Evolutionary conservation across 2,888 invertebrate species (phyloP).

Genomic region (Drosophila phalerata): DNA sequence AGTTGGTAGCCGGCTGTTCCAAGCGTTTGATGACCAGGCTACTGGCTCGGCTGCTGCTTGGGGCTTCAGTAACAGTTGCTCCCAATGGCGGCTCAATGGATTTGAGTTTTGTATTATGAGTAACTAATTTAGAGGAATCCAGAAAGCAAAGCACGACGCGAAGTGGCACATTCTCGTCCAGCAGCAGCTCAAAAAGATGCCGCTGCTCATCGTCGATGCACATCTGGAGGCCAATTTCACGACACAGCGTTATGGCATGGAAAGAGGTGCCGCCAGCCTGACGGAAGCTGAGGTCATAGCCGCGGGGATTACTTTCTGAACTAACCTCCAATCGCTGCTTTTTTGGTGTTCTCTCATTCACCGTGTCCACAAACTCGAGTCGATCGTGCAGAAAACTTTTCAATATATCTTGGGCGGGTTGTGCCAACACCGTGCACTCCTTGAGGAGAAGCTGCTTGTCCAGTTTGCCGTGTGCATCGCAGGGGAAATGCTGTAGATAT

Average conservation of each 20-base stretch:
- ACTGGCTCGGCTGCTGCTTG: not conserved
- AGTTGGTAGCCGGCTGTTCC: slow-evolving; percentile 37
- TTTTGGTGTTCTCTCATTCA: slow-evolving; percentile 14
- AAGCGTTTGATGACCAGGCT: slow-evolving; percentile 58
- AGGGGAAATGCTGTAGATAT: slow-evolving; percentile 87
- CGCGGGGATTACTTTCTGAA: not conserved
- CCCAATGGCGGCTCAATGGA: slow-evolving; percentile 31
- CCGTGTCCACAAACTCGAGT: slow-evolving; percentile 53
- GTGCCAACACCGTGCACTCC: slow-evolving; percentile 56
- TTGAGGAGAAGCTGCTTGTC: slow-evolving; percentile 59
- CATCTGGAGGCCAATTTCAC: slow-evolving; percentile 72
- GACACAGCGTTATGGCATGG: slow-evolving; percentile 79
- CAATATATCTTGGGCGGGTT: slow-evolving; percentile 85
- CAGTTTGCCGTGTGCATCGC: slow-evolving; percentile 90
- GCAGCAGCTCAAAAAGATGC: slow-evolving; percentile 71
- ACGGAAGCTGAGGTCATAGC: slow-evolving; percentile 58
- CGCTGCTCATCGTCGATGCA: slow-evolving; percentile 66
- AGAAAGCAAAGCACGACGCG: slow-evolving; percentile 62
- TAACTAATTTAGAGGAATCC: slow-evolving; percentile 56
- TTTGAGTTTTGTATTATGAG: slow-evolving; percentile 61
- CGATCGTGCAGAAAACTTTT: slow-evolving; percentile 86
- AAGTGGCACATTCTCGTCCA: slow-evolving; percentile 67
- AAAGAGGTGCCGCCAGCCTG: slow-evolving; percentile 82
- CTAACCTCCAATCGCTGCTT: slow-evolving; percentile 42
- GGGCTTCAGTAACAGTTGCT: not conserved